phyloP scores from a whole-genome alignment of 2,113 vertebrate genomes.

The Notechis scutatus region DNA sequence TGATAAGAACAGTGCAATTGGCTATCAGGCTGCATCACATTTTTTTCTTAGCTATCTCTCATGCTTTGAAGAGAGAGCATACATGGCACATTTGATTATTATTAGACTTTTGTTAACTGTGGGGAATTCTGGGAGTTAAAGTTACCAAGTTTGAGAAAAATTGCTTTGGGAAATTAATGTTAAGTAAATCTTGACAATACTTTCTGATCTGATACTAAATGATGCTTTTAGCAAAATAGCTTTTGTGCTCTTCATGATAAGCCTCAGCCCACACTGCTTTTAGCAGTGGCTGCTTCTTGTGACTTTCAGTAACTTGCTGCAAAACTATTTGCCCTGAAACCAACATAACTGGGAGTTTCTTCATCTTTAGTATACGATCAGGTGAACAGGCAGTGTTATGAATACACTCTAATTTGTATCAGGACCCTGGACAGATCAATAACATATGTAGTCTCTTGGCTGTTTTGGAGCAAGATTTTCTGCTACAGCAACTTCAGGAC shows the following conservation, averaged over 20 bases:
- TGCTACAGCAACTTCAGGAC: not conserved
- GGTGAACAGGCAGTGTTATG: not conserved
- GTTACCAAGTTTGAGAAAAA: not conserved
- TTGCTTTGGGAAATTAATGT: not conserved
- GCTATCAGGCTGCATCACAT: not conserved
- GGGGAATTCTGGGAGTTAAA: not conserved
- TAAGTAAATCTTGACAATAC: not conserved
- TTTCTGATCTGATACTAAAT: not conserved
- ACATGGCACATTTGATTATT: not conserved
- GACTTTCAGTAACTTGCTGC: not conserved
- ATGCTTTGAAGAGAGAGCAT: not conserved
- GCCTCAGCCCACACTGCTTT: not conserved
- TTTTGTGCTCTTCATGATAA: not conserved
- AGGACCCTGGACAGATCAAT: constrained; percentile 3
- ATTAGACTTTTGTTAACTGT: not conserved
- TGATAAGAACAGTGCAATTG: not conserved
- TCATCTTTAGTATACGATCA: not conserved
- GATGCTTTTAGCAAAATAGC: not conserved
- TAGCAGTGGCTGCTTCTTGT: not conserved
- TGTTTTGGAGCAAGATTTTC: not conserved
- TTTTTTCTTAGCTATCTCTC: not conserved
- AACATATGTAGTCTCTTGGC: not conserved
- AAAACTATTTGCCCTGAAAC: not conserved
- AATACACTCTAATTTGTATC: not conserved
- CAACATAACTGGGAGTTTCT: too few relatives aligned